phyloP scores from a whole-genome alignment of 2,797 vertebrate species.

The Serranus cabrilla region DNA sequence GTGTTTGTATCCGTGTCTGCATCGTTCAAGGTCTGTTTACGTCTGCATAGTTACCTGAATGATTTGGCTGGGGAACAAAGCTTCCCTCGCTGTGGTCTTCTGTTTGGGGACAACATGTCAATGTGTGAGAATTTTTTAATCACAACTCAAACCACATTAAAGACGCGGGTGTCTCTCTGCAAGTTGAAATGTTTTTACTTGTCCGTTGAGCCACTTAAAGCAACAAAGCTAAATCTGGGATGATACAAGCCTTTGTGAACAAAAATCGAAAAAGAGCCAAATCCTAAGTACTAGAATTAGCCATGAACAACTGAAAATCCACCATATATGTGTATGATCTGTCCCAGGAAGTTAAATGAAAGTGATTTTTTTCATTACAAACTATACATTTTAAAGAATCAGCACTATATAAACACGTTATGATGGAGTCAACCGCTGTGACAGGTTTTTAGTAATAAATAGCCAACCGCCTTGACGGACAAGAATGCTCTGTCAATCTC shows the following conservation, averaged over 20 bases:
- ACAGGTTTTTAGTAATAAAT: constrained; percentile 42
- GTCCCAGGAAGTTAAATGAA: not conserved
- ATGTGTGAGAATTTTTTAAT: constrained; percentile 44
- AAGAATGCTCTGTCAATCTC: constrained; percentile 63
- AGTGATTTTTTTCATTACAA: not conserved
- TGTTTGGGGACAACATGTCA: constrained; percentile 60
- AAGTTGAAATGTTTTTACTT: constrained; percentile 38
- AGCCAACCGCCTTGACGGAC: constrained; percentile 54
- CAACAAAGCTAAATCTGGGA: constrained; percentile 29
- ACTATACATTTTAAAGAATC: constrained; percentile 1
- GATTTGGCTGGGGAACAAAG: constrained; percentile 70
- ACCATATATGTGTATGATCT: not conserved
- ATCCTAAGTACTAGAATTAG: not conserved
- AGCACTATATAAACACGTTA: constrained; percentile 13
- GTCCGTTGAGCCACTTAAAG: constrained; percentile 29
- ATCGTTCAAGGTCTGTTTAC: constrained; percentile 48
- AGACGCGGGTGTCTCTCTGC: constrained; percentile 20
- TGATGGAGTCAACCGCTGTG: constrained; percentile 18
- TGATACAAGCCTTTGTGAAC: constrained; percentile 7
- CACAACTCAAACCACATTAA: constrained; percentile 52
- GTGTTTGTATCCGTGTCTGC: constrained; percentile 44
- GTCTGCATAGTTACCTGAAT: constrained; percentile 60
- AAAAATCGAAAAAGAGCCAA: too few species aligned
- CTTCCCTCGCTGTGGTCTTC: constrained; percentile 21
- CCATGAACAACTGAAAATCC: not conserved